phyloP scores from a whole-genome alignment of 2,113 vertebrate genomes.

The Cnemophilus loriae region DNA sequence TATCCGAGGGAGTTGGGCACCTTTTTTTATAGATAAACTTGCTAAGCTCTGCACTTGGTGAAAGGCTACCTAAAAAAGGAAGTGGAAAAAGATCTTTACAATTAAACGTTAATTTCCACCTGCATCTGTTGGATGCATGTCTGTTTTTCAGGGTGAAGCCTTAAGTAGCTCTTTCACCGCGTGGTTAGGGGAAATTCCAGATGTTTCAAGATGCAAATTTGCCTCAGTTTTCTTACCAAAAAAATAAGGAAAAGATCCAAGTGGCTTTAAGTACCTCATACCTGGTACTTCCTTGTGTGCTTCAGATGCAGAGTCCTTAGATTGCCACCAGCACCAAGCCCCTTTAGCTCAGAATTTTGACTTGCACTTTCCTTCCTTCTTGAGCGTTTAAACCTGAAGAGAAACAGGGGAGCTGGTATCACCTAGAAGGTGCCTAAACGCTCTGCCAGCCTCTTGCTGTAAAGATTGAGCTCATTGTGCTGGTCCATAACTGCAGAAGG shows the following conservation, averaged over 20 bases:
- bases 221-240: not conserved
- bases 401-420: not conserved
- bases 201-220: not conserved
- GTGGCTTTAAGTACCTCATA: not conserved
- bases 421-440: not conserved
- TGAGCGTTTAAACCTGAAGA: not conserved
- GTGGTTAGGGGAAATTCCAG: not conserved
- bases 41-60: not conserved
- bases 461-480: not conserved
- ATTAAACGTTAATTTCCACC: not conserved
- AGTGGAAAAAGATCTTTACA: not conserved
- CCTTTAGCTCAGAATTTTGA: not conserved
- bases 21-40: not conserved
- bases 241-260: not conserved
- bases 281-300: not conserved
- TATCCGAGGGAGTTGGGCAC: not conserved
- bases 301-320: not conserved
- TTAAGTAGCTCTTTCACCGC: not conserved
- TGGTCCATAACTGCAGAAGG: not conserved
- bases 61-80: not conserved
- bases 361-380: not conserved
- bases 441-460: not conserved
- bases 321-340: not conserved
- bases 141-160: not conserved
- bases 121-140: not conserved